These are phyloP conservation scores for Bufotes viridis DNA, from an alignment of 2,797 vertebrate species.

Conservation along the genomic window DNA sequence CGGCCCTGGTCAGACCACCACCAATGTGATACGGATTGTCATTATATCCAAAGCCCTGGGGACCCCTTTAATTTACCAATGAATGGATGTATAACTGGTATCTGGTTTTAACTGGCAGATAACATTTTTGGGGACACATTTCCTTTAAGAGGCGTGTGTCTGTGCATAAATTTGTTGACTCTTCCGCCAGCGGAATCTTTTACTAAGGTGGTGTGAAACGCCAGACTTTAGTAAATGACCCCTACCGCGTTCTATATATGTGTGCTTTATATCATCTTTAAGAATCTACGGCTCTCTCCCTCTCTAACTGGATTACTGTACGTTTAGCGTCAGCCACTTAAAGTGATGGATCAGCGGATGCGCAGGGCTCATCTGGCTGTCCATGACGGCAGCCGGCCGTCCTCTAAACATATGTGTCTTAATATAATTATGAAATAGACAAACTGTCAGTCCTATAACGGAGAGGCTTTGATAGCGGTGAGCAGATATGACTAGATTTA, in stretches of 20 bases:
- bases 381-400: not conserved
- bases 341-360: not conserved
- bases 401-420: slow-evolving; percentile 23
- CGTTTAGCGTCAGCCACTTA: not conserved
- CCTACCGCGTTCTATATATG: not conserved
- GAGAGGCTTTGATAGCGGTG: not conserved
- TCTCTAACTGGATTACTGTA: not conserved
- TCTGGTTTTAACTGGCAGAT: too few relatives aligned
- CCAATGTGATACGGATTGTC: too few relatives aligned
- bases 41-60: too few relatives aligned
- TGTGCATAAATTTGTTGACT: too few relatives aligned
- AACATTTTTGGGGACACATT: too few relatives aligned
- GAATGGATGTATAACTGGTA: too few relatives aligned
- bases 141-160: too few relatives aligned
- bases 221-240: too few relatives aligned
- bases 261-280: not conserved
- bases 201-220: too few relatives aligned
- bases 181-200: too few relatives aligned
- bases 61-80: too few relatives aligned
- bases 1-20: too few relatives aligned
- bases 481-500: slow-evolving; percentile 35
- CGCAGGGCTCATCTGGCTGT: slow-evolving; percentile 34
- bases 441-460: not conserved
- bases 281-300: not conserved
- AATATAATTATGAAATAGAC: slow-evolving; percentile 13